Evolutionary conservation across 2,888 invertebrate species (phyloP).

Genomic region (Dolichomitus sp.): DNA sequence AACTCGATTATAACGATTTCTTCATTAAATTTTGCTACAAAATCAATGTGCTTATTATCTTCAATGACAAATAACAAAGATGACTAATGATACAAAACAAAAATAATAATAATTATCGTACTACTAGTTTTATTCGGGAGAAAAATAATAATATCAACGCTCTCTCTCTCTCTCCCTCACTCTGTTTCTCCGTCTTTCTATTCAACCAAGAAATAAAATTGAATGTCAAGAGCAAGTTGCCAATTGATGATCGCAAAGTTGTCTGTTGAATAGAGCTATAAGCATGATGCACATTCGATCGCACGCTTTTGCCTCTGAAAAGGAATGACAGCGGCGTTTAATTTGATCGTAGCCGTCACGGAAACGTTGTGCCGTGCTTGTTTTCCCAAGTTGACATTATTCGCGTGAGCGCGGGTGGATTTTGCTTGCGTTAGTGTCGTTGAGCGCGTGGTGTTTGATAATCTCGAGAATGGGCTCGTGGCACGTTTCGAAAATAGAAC

Average conservation of each 20-base stretch:
- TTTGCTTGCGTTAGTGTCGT: constrained; percentile 9
- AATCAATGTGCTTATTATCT: no score
- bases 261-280: neutral
- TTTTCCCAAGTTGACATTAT: constrained; percentile 24
- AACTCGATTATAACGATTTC: no score
- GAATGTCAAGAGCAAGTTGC: constrained; percentile 24
- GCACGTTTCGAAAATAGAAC: constrained; percentile 67
- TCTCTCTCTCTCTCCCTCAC: no score
- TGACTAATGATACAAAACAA: no score
- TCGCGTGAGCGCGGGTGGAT: constrained; percentile 7
- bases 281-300: neutral
- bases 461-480: constrained; percentile 72
- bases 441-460: constrained; percentile 55
- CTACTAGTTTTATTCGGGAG: no score
- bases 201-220: no score
- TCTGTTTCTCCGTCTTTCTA: no score
- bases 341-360: neutral
- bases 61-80: no score
- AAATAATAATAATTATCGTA: no score
- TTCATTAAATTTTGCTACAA: no score
- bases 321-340: neutral
- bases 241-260: neutral
- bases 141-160: no score
- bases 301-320: neutral
- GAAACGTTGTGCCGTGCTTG: neutral